phyloP scores from a whole-genome alignment of 2,797 vertebrate species.

The Champsocephalus gunnari region DNA sequence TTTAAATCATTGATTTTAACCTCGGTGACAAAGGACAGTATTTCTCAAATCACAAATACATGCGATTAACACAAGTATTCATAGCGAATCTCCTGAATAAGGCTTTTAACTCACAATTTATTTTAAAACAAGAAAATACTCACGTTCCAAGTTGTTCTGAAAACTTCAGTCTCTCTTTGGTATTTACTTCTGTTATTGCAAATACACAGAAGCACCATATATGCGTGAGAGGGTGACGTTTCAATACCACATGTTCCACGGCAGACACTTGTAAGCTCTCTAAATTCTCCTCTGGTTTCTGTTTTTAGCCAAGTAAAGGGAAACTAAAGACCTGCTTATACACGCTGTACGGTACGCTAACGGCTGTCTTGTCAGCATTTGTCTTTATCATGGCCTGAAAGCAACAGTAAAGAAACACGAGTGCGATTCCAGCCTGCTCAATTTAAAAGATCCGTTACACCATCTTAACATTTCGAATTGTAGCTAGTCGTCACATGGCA shows the following conservation, averaged over 20 bases:
- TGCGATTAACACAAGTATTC: background rate
- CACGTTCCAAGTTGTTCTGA: background rate
- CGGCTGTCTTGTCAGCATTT: constrained; percentile 14
- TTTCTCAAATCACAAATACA: constrained; percentile 10
- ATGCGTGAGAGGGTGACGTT: constrained; percentile 4
- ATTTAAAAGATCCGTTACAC: background rate
- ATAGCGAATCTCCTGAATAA: background rate
- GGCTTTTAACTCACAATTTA: background rate
- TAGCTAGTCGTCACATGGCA: background rate
- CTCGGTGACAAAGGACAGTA: background rate
- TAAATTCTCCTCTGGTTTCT: background rate
- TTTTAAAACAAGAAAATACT: background rate
- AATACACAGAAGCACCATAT: background rate
- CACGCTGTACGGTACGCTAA: background rate
- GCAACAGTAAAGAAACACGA: background rate
- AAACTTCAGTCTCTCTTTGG: background rate
- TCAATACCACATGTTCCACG: background rate
- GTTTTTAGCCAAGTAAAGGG: background rate
- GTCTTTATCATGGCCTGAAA: background rate
- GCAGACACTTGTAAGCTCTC: background rate
- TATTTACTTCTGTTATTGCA: background rate
- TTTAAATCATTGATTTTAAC: background rate
- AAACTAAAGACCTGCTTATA: constrained; percentile 9
- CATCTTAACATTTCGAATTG: background rate
- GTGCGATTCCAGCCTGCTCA: background rate